phyloP scores from a whole-genome alignment of 2,113 vertebrate genomes.

The Oenanthe melanoleuca region DNA sequence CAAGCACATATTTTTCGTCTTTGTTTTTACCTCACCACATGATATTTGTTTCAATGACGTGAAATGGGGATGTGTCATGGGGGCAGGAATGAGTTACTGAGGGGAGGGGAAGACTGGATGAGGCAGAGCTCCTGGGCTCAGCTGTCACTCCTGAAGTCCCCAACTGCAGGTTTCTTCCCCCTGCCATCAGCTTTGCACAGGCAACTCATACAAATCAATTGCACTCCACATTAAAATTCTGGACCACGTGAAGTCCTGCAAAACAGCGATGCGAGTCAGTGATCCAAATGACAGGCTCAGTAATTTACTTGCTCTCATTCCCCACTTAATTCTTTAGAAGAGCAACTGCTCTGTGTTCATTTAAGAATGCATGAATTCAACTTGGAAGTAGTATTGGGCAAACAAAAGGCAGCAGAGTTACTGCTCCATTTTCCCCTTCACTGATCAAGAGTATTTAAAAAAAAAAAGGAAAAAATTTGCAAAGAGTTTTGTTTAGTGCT shows the following conservation, averaged over 20 bases:
- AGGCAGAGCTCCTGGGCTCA: not conserved
- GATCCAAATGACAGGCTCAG: conserved; percentile 60
- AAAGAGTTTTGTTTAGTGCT: conserved; percentile 30
- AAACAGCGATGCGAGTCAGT: conserved; percentile 62
- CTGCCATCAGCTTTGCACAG: conserved; percentile 35
- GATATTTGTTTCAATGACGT: not conserved
- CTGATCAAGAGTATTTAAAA: conserved; percentile 26
- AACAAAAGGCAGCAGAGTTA: conserved; percentile 62
- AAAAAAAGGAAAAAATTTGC: not conserved
- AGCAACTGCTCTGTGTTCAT: conserved; percentile 51
- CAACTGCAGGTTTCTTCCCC: not conserved
- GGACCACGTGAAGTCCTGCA: conserved; percentile 47
- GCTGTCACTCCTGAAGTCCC: not conserved
- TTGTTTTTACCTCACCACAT: conserved; percentile 36
- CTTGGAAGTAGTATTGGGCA: conserved; percentile 28
- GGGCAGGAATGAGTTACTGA: not conserved
- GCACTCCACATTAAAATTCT: conserved; percentile 59
- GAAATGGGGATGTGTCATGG: not conserved
- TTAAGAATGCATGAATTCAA: conserved; percentile 63
- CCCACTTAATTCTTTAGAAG: conserved; percentile 68
- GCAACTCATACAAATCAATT: conserved; percentile 63
- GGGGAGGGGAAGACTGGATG: not conserved
- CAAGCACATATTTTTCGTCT: conserved; percentile 53
- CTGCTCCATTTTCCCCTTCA: conserved; percentile 63
- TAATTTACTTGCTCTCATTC: conserved; percentile 71